Evolutionary conservation across 2,888 invertebrate species (phyloP), one percentile per base, ranked within the genome.

Genomic region (Amphimallon solstitiale): DNA sequence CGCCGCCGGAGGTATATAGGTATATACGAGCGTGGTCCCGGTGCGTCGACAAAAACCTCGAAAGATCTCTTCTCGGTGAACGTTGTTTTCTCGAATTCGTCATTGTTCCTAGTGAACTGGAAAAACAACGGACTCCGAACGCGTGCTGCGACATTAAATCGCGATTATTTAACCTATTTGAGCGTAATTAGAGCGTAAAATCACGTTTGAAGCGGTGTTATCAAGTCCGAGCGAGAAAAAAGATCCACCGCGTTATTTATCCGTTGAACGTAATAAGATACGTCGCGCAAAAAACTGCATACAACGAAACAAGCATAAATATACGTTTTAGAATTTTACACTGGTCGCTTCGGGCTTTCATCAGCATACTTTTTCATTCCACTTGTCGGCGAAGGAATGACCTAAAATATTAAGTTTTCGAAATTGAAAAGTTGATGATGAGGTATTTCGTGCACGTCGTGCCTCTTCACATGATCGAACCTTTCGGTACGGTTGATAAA

Each of bases 371-470:
- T 59, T 43, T 54, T 40, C 17, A 15, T 40, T n/a, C 15, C 14
- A 21, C 29, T 59, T 17, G 29, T 43, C 29, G 34, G 19, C 17
- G 19, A 29, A 59, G 43, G 29, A 59, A 34, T 45, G 56, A 59
- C 56, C 56, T 56, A 45, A 59, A 59, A 43, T 59, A 29, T 59
- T 29, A 59, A 19, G 43, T 59, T 59, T 59, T 59, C 21, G n/a
- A 29, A 10, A 43, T 59, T 59, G 43, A 59, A 15, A 10, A 51
- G 14, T 54, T 19, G 34, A 38, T 21, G 40, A 29, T 52, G n/a
- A n/a, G 19, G n/a, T 29, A 54, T 43, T 59, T 29, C 10, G 14
- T 29, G n/a, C 43, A 45, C 43, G 43, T 59, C 7, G 14, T 9
- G 14, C 5, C 29, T 59, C 43, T 43, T 17, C 43, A 43, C 12